Percentiles rank a stretch among this genome's conserved stretches.
phyloP scores from a whole-genome alignment of 2,888 invertebrate species.

The Noctua fimbriata region DNA sequence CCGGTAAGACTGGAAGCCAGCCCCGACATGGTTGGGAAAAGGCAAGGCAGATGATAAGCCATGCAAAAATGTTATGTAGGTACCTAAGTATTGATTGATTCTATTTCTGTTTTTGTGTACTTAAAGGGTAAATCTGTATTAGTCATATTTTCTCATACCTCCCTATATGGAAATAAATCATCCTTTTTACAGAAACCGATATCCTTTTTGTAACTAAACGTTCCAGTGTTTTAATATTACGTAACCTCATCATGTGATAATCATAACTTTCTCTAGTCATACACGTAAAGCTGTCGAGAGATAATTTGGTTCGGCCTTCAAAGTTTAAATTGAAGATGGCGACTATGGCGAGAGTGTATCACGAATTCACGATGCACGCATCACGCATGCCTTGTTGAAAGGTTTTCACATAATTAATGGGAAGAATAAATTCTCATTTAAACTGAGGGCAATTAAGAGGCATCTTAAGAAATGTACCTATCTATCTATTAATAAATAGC shows the following conservation, averaged over 20 bases:
- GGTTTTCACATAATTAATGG: conserved; percentile 28
- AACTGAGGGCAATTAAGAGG: conserved; percentile 8
- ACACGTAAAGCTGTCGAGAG: conserved; percentile 33
- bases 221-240: conserved; percentile 14
- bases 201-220: no score
- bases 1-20: no score
- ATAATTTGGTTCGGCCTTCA: conserved; percentile 51
- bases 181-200: not conserved
- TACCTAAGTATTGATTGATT: not conserved
- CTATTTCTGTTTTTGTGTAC: not conserved
- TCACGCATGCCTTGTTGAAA: conserved; percentile 16
- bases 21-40: no score
- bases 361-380: conserved; percentile 26
- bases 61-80: no score
- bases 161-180: not conserved
- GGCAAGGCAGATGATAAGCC: no score
- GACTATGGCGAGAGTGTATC: conserved; percentile 1
- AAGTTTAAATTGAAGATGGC: conserved; percentile 54
- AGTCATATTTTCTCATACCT: not conserved
- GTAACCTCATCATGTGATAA: conserved; percentile 30
- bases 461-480: not conserved
- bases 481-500: conserved; percentile 1
- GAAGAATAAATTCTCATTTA: conserved; percentile 23
- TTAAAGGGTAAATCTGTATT: not conserved
- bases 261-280: conserved; percentile 51